Evolutionary conservation across 2,113 vertebrate species (phyloP).

Genomic region (Anoura caudifer): DNA sequence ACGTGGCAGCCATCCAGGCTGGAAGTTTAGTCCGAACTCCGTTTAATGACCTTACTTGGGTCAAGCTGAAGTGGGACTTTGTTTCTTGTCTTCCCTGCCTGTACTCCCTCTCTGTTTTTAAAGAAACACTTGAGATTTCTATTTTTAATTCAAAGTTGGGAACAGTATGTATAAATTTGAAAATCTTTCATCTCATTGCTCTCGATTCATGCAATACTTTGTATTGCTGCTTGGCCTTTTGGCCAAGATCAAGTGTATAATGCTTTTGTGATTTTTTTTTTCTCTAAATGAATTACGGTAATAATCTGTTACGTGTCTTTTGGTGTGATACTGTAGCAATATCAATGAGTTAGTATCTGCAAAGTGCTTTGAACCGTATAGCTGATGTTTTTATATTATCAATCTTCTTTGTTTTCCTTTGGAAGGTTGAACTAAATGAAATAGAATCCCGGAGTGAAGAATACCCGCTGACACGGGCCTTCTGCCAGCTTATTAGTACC

Average conservation of each 20-base stretch:
- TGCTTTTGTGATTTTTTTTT: neutral
- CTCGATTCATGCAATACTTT: neutral
- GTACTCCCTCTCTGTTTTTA: neutral
- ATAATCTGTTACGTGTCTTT: neutral
- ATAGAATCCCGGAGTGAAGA: slow-evolving; percentile 97
- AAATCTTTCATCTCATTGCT: neutral
- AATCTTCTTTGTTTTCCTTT: slow-evolving; percentile 22
- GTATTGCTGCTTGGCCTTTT: neutral
- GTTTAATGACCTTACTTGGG: neutral
- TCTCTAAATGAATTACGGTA: slow-evolving; percentile 14
- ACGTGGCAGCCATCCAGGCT: neutral
- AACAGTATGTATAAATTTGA: neutral
- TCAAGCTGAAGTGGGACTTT: neutral
- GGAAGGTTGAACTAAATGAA: slow-evolving; percentile 96
- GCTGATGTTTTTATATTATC: neutral
- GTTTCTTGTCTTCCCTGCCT: neutral
- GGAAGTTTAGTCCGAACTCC: neutral
- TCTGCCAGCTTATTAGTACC: slow-evolving; percentile 94
- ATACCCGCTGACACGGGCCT: slow-evolving; percentile 93
- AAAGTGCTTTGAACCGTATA: neutral
- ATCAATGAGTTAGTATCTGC: neutral
- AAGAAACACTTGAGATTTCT: slow-evolving; percentile 10
- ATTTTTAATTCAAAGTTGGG: neutral
- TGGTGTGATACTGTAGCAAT: neutral
- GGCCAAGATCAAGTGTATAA: neutral